Base-by-base conservation (phyloP, 2,113 vertebrate genomes). In the Phrynosoma platyrhinos region DNA sequence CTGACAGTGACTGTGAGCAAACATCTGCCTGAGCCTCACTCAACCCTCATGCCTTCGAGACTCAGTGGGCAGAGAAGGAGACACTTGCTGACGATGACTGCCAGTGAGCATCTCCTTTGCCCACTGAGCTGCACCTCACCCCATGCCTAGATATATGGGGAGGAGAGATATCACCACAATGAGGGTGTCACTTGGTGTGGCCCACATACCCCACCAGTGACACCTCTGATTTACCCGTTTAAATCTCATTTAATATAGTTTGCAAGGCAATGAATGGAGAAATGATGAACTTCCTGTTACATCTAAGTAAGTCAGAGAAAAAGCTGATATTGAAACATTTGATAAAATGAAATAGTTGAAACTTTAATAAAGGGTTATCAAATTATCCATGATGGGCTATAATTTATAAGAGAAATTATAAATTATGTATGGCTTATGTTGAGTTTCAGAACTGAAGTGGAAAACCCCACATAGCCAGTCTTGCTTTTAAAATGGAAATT, bases 271-370 rank as follows among this genome's bases (percentile, higher is more conserved):
- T 58, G 12, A 69, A 42, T 69, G 30, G 23, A 42, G 71, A 79
- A 23, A 42, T 25, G 32, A 27, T 71, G 25, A 27, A 21, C 66
- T 76, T 74, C n/a, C 13, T 21, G n/a, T 58, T 64, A 12, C 27
- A 36, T 55, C 68, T 78, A 74, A 71, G 62, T 55, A 55, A 58
- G 58, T 7, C 16, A 36, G 20, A 3, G n/a, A 8, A 30, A 42
- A 6, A 1, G 25, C 9, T 77, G 55, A 27, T 68, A 36, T 32
- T 25, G 9, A 47, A 62, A 13, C 47, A 83, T 55, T 52, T 25
- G 21, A 0, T 10, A 40, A 42, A 9, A 36, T 32, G 25, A 32
- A 8, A 81, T 0, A 2, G 62, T 40, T 25, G 4, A 69, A 18
- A 16, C 23, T 25, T 18, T 40, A 9, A 69, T 18, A 25, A 1